A percentile compares a stretch with the other conserved stretches of the same genome.
Evolutionary conservation across 2,888 invertebrate species (phyloP).

Genomic region (Anorthoa munda): DNA sequence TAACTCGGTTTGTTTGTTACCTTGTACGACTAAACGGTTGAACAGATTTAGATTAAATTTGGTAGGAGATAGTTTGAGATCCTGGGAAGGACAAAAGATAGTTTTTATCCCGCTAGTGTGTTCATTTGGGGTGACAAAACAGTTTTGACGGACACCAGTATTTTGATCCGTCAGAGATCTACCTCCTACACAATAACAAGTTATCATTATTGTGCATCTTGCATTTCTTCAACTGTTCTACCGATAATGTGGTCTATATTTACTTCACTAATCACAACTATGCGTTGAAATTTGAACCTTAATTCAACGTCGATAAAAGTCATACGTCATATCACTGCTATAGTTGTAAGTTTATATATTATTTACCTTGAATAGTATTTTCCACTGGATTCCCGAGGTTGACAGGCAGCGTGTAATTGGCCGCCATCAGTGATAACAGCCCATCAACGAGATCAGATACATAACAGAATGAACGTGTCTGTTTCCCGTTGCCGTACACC

Average conservation of each 20-base stretch:
- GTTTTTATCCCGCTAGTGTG: too few relatives aligned
- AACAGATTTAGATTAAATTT: too few relatives aligned
- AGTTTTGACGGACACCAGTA: too few relatives aligned
- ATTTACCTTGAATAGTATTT: constrained; percentile 96
- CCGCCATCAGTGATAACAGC: constrained; percentile 97
- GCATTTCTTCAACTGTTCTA: too few relatives aligned
- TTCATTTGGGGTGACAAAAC: too few relatives aligned
- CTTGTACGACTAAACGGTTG: too few relatives aligned
- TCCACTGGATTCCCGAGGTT: constrained; percentile 99
- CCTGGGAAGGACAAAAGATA: too few relatives aligned
- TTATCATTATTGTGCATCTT: too few relatives aligned
- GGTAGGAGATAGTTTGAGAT: too few relatives aligned
- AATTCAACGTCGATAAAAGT: not conserved
- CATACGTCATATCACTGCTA: not conserved
- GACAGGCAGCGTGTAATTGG: constrained; percentile 97
- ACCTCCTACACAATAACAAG: too few relatives aligned
- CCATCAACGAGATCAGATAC: constrained; percentile 99
- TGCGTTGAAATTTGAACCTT: not conserved
- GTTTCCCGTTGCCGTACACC: constrained; percentile 96
- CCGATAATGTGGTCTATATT: not conserved
- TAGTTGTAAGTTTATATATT: not conserved
- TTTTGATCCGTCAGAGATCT: too few relatives aligned
- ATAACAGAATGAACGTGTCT: constrained; percentile 99
- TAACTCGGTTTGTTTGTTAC: too few relatives aligned
- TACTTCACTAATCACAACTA: not conserved